These are phyloP conservation scores for Zaprionus gabonicus DNA, from an alignment of 1,140 invertebrate genomes.

Conservation along the genomic window DNA sequence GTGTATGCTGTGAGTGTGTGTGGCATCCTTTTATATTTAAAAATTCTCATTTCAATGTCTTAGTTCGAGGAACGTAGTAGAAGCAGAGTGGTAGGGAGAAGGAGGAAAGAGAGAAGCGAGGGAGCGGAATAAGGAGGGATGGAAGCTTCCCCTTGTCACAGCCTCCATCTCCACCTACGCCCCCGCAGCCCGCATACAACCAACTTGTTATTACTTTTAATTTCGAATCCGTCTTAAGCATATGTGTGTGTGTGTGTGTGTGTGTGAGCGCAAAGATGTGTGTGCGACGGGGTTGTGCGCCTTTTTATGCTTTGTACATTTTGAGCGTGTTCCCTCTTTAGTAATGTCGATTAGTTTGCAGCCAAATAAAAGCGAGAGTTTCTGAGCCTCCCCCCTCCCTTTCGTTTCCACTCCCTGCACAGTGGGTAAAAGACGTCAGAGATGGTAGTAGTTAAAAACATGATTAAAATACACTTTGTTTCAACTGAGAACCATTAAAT, in stretches of 20 bases:
- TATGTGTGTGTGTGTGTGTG: conserved; percentile 14
- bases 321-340: conserved; percentile 47
- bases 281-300: conserved; percentile 24
- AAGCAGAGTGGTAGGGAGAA: background rate
- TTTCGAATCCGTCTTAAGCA: conserved; percentile 51
- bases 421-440: conserved; percentile 18
- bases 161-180: background rate
- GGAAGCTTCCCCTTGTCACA: background rate
- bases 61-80: conserved; percentile 42
- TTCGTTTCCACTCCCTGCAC: background rate
- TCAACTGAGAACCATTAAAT: background rate
- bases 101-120: background rate
- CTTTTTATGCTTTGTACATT: conserved; percentile 48
- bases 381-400: background rate
- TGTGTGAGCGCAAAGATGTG: conserved; percentile 21
- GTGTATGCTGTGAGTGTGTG: conserved; percentile 39
- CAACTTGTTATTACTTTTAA: conserved; percentile 84
- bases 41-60: conserved; percentile 82
- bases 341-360: conserved; percentile 61
- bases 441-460: background rate
- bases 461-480: background rate
- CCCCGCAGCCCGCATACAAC: conserved; percentile 37
- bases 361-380: conserved; percentile 58
- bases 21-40: conserved; percentile 81
- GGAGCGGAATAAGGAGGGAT: background rate